Evolutionary conservation across 1,140 invertebrate species (phyloP).

Genomic region (Spodoptera frugiperda): DNA sequence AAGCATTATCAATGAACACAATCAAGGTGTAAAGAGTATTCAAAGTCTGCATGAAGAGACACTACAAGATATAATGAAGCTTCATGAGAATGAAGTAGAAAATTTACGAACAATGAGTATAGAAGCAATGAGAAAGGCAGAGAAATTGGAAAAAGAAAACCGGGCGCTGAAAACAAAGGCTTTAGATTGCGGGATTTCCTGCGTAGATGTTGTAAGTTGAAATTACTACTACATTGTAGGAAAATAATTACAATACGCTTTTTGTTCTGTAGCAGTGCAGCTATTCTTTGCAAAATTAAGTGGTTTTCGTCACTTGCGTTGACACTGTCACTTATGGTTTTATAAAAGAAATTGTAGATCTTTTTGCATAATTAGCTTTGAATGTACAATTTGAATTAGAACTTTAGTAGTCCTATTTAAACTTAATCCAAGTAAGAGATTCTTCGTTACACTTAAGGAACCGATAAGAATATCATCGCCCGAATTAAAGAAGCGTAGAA

Average conservation of each 20-base stretch:
- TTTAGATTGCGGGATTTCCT: constrained; percentile 35
- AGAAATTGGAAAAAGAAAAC: constrained; percentile 77
- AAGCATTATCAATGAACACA: constrained; percentile 79
- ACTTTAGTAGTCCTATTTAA: too few relatives aligned
- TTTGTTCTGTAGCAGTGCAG: too few relatives aligned
- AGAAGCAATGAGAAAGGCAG: constrained; percentile 76
- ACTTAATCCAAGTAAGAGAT: not conserved
- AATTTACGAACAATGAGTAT: constrained; percentile 78
- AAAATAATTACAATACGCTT: too few relatives aligned
- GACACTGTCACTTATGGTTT: not conserved
- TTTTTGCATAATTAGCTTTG: not conserved
- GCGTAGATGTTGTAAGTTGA: constrained; percentile 52
- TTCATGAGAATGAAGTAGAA: constrained; percentile 81
- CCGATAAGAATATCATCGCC: constrained; percentile 58
- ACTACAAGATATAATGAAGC: constrained; percentile 73
- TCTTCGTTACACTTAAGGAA: constrained; percentile 56
- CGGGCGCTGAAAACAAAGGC: constrained; percentile 61
- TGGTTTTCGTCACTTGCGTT: not conserved
- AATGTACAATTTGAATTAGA: too few relatives aligned
- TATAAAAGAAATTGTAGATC: not conserved
- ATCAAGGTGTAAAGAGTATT: constrained; percentile 76
- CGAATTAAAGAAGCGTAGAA: constrained; percentile 64
- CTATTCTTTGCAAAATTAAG: too few relatives aligned
- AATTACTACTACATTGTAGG: not conserved
- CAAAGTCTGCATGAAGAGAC: constrained; percentile 79